Conservation (phyloP, 1,140 invertebrate genomes). For the Mylabris phalerata region DNA sequence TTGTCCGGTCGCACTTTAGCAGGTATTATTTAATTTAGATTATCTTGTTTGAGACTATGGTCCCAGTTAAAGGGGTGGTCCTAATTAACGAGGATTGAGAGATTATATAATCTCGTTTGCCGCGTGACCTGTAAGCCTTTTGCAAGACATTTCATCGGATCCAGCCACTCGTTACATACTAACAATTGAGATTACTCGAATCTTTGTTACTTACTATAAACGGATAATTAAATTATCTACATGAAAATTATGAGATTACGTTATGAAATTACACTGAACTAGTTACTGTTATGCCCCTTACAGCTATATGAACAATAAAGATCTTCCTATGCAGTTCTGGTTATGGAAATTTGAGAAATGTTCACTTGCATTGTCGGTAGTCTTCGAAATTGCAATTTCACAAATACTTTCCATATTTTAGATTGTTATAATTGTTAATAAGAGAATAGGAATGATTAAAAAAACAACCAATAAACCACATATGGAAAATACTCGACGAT, state of each 20-base stretch:
- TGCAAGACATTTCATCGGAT: conserved; percentile 18
- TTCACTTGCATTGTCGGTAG: too few relatives aligned
- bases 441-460: too few relatives aligned
- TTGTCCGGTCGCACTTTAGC: conserved; percentile 11
- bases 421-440: too few relatives aligned
- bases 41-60: conserved; percentile 14
- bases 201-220: conserved; percentile 8
- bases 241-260: conserved; percentile 9
- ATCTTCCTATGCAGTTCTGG: too few relatives aligned
- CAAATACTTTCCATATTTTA: too few relatives aligned
- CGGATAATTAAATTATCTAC: conserved; percentile 10
- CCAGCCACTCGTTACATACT: conserved; percentile 2
- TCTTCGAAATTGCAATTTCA: too few relatives aligned
- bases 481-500: too few relatives aligned
- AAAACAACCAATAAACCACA: too few relatives aligned
- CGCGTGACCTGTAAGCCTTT: conserved; percentile 20
- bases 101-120: conserved; percentile 25
- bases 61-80: not conserved
- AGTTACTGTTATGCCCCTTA: too few relatives aligned
- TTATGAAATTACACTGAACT: not conserved
- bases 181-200: conserved; percentile 6
- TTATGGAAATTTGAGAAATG: too few relatives aligned
- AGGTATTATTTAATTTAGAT: conserved; percentile 24
- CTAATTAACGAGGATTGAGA: conserved; percentile 17
- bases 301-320: too few relatives aligned